Evolutionary conservation across 2,113 vertebrate species (phyloP).

Genomic region (Hemiprocne comata): DNA sequence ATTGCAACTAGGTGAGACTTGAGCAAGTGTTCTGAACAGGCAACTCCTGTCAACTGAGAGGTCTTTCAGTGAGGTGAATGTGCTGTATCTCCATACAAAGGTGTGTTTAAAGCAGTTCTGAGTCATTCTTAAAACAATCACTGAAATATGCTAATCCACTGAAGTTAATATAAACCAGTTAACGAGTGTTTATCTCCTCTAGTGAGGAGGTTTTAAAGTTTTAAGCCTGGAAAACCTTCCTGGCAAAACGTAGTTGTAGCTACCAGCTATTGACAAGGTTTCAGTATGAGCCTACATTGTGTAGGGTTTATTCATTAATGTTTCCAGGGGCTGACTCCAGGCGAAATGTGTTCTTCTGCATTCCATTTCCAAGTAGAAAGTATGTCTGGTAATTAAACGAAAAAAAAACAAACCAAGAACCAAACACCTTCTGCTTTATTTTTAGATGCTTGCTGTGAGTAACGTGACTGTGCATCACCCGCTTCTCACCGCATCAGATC

Average conservation of each 20-base stretch:
- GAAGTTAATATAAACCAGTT: neutral
- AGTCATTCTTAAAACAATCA: neutral
- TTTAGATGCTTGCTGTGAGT: constrained; percentile 84
- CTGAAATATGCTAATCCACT: neutral
- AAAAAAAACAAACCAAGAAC: no score
- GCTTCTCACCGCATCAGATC: constrained; percentile 74
- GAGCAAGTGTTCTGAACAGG: neutral
- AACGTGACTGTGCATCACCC: constrained; percentile 77
- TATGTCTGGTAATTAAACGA: neutral
- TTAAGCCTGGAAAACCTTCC: neutral
- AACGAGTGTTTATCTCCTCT: neutral
- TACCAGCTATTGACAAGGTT: neutral
- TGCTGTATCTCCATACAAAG: accelerated
- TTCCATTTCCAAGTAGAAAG: neutral
- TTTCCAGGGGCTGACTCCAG: neutral
- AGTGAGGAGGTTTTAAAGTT: neutral
- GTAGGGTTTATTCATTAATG: neutral
- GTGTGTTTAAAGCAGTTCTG: accelerated
- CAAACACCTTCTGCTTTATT: neutral
- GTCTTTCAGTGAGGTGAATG: accelerated
- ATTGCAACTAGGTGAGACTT: neutral
- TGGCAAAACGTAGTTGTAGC: neutral
- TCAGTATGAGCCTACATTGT: accelerated
- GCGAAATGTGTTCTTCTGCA: neutral
- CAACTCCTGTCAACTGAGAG: accelerated